Percentiles rank a stretch among this genome's conserved stretches.
These are phyloP conservation scores for Cyprinus carpio DNA, from an alignment of 2,113 vertebrate genomes.

Conservation along the genomic window DNA sequence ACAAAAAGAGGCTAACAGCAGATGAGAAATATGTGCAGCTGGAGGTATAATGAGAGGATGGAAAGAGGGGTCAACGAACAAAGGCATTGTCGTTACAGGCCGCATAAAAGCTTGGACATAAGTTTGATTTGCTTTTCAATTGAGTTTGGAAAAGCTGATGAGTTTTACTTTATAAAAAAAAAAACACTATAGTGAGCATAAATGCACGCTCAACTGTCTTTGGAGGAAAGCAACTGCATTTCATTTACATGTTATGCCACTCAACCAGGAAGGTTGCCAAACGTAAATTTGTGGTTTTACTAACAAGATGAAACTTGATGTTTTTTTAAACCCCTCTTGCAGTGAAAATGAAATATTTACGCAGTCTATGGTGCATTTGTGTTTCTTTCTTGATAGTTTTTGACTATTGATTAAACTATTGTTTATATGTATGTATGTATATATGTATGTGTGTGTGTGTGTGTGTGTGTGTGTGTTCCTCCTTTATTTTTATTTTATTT, in stretches of 20 bases:
- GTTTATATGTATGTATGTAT: too few relatives aligned
- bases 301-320: not conserved
- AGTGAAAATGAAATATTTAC: not conserved
- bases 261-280: not conserved
- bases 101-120: constrained; percentile 31
- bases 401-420: not conserved
- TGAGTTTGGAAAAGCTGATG: not conserved
- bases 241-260: not conserved
- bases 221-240: constrained; percentile 7
- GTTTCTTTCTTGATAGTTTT: not conserved
- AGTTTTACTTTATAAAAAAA: not conserved
- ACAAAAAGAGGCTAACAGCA: constrained; percentile 59
- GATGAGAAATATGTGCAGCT: constrained; percentile 68
- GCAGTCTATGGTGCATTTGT: not conserved
- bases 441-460: too few relatives aligned
- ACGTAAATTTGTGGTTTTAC: not conserved
- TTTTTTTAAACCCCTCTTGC: not conserved
- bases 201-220: not conserved
- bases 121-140: constrained; percentile 42
- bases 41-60: constrained; percentile 62
- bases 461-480: too few relatives aligned
- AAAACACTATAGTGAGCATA: not conserved
- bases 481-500: too few relatives aligned
- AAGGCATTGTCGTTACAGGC: constrained; percentile 48
- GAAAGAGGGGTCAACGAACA: constrained; percentile 48